phyloP scores from a whole-genome alignment of 2,113 vertebrate genomes.

The Peromyscus californicus region DNA sequence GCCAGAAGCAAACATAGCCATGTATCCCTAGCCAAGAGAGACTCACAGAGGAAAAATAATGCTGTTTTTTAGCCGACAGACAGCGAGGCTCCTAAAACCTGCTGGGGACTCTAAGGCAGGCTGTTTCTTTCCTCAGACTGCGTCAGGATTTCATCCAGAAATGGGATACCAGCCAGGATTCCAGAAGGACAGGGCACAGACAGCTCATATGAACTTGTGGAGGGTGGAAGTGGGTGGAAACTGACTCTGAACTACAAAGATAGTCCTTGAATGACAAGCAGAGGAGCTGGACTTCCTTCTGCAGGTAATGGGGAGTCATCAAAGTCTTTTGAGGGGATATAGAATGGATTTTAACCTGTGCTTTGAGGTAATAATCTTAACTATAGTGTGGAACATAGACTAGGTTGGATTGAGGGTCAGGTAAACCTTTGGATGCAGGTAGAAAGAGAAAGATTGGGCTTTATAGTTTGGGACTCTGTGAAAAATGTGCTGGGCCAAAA shows the following conservation, averaged over 20 bases:
- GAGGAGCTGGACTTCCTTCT: not conserved
- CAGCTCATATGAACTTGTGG: not conserved
- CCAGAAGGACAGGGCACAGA: slow-evolving; percentile 60
- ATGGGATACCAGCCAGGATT: slow-evolving; percentile 66
- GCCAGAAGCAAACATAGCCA: slow-evolving; percentile 78
- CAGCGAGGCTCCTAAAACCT: slow-evolving; percentile 80
- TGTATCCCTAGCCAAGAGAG: slow-evolving; percentile 76
- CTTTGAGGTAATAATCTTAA: not conserved
- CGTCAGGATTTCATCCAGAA: slow-evolving; percentile 72
- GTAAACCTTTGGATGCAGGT: not conserved
- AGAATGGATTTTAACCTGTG: not conserved
- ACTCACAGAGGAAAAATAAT: slow-evolving; percentile 75
- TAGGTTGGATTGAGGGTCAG: not conserved
- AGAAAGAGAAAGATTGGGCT: too few relatives aligned
- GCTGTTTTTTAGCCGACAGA: slow-evolving; percentile 79
- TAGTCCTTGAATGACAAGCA: not conserved
- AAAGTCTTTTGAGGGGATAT: not conserved
- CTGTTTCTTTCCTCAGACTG: slow-evolving; percentile 73
- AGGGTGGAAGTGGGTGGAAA: not conserved
- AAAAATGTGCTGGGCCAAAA: too few relatives aligned
- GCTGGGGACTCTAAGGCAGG: slow-evolving; percentile 75
- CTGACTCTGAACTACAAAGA: not conserved
- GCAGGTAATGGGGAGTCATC: not conserved
- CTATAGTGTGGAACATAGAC: not conserved
- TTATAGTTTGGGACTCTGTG: not conserved